Conservation (phyloP, 2,113 vertebrate species). For the Sakesphorus luctuosus region DNA sequence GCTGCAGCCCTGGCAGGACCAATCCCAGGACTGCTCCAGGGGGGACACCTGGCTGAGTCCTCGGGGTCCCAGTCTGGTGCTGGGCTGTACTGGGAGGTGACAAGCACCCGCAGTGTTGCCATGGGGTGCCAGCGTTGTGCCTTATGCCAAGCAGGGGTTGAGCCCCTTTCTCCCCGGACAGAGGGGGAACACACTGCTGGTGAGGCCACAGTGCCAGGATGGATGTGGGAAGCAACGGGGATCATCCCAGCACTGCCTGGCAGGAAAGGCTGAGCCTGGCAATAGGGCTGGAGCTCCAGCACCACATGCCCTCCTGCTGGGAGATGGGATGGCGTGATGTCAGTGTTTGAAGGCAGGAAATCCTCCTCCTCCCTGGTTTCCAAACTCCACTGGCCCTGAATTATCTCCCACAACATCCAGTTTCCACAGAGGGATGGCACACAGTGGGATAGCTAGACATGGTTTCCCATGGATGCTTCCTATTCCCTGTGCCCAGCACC, state of each 20-base stretch:
- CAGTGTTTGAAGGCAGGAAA: not conserved
- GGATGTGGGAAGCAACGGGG: accelerated
- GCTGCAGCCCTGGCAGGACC: accelerated
- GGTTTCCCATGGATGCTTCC: not conserved
- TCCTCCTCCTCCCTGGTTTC: not conserved
- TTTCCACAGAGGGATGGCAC: not conserved
- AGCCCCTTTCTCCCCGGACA: not conserved
- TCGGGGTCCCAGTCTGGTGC: not conserved
- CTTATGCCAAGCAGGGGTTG: too few relatives aligned
- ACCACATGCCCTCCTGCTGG: accelerated
- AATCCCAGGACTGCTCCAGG: accelerated
- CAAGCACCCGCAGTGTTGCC: accelerated
- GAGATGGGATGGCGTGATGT: accelerated
- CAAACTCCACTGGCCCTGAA: not conserved
- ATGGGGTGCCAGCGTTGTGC: accelerated
- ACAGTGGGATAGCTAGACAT: accelerated
- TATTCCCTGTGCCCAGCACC: accelerated
- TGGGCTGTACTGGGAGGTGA: not conserved
- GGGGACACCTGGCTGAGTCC: accelerated
- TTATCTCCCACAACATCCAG: accelerated
- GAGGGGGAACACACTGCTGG: accelerated
- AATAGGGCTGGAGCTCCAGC: not conserved
- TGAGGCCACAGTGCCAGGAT: accelerated
- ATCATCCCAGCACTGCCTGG: accelerated
- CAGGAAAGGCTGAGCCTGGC: not conserved